Percentiles rank a stretch among this genome's conserved stretches.
phyloP scores from a whole-genome alignment of 1,140 invertebrate genomes.

The Calephelis nemesis region DNA sequence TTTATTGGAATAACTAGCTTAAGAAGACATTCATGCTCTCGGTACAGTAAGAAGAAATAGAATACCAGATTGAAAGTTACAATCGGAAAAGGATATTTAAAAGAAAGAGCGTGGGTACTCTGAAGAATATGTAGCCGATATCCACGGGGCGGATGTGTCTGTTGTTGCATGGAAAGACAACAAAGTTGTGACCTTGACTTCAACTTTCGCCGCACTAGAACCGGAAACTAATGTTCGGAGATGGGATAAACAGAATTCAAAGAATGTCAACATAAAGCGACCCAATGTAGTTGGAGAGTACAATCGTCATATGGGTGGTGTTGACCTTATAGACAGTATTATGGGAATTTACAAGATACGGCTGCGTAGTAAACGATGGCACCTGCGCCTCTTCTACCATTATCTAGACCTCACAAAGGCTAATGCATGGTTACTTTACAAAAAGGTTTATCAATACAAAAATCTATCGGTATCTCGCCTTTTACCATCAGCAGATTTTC shows the following conservation, averaged over 20 bases:
- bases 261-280: conserved; percentile 40
- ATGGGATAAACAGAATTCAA: conserved; percentile 40
- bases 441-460: too few species aligned
- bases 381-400: too few species aligned
- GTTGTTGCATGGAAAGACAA: conserved; percentile 16
- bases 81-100: conserved; percentile 21
- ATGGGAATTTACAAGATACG: too few species aligned
- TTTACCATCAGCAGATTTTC: conserved; percentile 42
- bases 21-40: conserved; percentile 29
- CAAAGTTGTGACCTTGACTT: conserved; percentile 34
- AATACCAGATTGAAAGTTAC: conserved; percentile 33
- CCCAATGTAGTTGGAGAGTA: conserved; percentile 50
- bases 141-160: too few species aligned
- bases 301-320: conserved; percentile 48
- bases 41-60: conserved; percentile 20
- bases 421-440: too few species aligned
- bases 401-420: too few species aligned
- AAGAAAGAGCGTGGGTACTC: conserved; percentile 21
- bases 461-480: conserved; percentile 13
- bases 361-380: too few species aligned
- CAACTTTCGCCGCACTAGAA: conserved; percentile 37
- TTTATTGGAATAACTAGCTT: conserved; percentile 41
- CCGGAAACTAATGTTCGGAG: conserved; percentile 37
- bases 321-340: conserved; percentile 30
- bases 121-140: too few species aligned